A percentile compares a stretch with the other conserved stretches of the same genome.
Evolutionary conservation across 2,113 vertebrate genomes (phyloP).

Genomic region (Dinomys branickii): DNA sequence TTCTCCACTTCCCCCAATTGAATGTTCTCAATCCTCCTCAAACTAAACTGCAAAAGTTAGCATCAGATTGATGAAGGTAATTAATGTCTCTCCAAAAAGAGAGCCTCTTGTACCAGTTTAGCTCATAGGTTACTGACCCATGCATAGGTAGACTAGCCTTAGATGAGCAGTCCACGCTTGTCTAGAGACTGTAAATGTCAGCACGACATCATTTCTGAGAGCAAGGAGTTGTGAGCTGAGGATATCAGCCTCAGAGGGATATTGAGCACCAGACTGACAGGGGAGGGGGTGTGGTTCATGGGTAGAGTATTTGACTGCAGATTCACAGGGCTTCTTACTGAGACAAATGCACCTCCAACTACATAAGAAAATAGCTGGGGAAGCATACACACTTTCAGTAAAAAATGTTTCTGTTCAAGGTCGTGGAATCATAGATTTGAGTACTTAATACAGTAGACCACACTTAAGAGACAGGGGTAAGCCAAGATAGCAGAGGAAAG

Average conservation of each 20-base stretch:
- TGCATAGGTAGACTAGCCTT: background rate
- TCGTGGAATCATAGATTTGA: constrained; percentile 43
- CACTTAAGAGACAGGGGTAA: background rate
- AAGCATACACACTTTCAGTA: background rate
- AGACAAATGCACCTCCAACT: constrained; percentile 41
- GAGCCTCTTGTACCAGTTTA: background rate
- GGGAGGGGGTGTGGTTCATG: no score
- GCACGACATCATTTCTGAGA: background rate
- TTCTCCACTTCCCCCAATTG: background rate
- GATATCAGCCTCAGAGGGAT: background rate
- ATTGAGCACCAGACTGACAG: background rate
- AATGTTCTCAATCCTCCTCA: background rate
- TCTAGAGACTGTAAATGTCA: background rate
- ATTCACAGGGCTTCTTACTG: background rate
- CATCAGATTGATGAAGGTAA: background rate
- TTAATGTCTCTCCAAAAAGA: background rate
- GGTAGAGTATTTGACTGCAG: no score
- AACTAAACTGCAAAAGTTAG: background rate
- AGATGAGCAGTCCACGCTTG: background rate
- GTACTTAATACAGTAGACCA: background rate
- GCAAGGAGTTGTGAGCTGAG: background rate
- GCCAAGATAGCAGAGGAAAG: background rate
- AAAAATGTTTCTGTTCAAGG: constrained; percentile 50
- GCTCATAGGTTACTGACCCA: background rate
- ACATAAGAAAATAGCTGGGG: background rate